Base-by-base conservation (phyloP, 2,888 invertebrate species). In the Esperia sulphurella region DNA sequence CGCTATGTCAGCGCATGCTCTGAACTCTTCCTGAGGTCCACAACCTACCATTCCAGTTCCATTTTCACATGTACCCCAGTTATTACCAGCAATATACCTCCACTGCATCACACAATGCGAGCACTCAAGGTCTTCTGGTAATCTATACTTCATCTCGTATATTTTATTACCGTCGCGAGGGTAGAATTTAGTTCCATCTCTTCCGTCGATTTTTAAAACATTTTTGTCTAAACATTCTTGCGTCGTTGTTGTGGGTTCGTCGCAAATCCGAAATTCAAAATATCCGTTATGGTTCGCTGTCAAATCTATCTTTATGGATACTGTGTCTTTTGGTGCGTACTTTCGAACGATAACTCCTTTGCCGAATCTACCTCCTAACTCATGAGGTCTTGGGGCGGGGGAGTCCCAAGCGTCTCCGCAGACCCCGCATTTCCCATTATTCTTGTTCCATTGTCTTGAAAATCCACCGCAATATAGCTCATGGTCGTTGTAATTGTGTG, bases 401-500 rank as follows among this genome's bases (percentile, higher is more conserved):
- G 91, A 63, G 65, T 96, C 95, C 94, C 95, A 96, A 1, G 96
- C 91, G 77, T 97, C 96, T 0, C 96, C 96, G 65, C 96, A 96
- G 41, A 96, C 92, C 1, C 97, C 97, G 68, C 97, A 97, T 72
- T 95, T 95, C 0, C 97, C 97, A 2, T 90, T 92, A 68, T 97
- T 97, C 50, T 85, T 92, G 63, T 93, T 92, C 94, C 95, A 95
- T 69, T 96, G 96, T 45, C 95, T 89, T n/a, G 94, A 91, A 75
- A 94, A 96, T 8, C 97, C 97, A 0, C 97, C 97, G 75, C 97
- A 97, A 81, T 94, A 97, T 4, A 95, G 90, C 71, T 97, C 96
- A 74, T 96, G 94, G 80, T 97, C 97, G 76, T 97, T 96, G 84
- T 96, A 97, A 79, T 97, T 95, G 67, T 94, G 95, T 0, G 96